Evolutionary conservation across 2,113 vertebrate species (phyloP), one percentile per base, ranked within the genome.

Genomic region (Oceanites oceanicus): DNA sequence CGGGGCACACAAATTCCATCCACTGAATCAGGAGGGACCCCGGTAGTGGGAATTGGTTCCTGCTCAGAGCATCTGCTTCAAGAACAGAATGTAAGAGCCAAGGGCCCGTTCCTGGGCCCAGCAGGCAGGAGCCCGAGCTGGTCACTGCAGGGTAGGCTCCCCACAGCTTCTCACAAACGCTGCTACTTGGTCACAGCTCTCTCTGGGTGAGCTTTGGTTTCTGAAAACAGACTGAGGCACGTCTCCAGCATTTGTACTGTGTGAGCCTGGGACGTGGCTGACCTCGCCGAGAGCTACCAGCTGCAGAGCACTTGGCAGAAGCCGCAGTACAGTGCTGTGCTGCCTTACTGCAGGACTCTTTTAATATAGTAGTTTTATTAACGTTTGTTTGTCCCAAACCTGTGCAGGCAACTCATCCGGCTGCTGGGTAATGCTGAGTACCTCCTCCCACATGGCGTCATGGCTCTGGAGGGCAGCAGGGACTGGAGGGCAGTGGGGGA

Each of bases 131-230:
- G 86, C 70, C 79, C 11, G 3, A 84, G 94, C 91, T 88, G 72
- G 15, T 71, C 83, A 40, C 56, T 91, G 91, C 88, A 94, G 76
- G 86, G 63, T 56, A 5, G 61, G 76, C 65, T 78, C 53, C 67
- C 44, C 86, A 94, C 94, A 78, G 88, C 94, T 96, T 94, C 84
- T 95, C 92, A 95, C 92, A 2, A 78, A 74, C 2, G 9, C 88
- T 92, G 86, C 96, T 76, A 3, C 53, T 79, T 65, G 66, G 80
- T 61, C 91, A 92, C 78, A 66, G 80, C 91, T 79, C 49, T 6
- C 56, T 68, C 75, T 44, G 77, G 61, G 63, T 8, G 45, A 81
- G 83, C 75, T 63, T 61, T 42, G 76, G 88, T 47, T 65, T 68
- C 56, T 0, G 27, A 49, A 56, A 29, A 81, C 83, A 61, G 71